Evolutionary conservation across 64 coral and sea anemone genomes (phyloP), one percentile per base, ranked within the genome.

Genomic region (Stichodactyla helianthus): DNA sequence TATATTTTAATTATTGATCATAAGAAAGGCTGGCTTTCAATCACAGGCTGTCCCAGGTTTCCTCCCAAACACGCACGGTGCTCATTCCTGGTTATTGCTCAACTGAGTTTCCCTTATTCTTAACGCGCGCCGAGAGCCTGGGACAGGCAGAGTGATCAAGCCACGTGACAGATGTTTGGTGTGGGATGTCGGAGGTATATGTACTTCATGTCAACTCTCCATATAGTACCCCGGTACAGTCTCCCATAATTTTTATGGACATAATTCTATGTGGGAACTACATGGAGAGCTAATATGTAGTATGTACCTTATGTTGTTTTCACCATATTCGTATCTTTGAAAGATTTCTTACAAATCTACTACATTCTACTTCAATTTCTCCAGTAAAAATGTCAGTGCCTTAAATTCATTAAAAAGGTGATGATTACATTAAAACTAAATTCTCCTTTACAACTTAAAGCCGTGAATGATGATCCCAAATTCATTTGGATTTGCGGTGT

Each of bases 391-490:
- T 81, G 78, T 81, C 35, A 44, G 35, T 44, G 35, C 50, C 78
- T 50, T 81, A 53, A 81, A 81, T 81, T 81, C 52, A 81, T 81
- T 81, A 81, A 81, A 81, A 81, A 81, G 50, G 50, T 81, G 78
- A 81, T 81, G 78, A 81, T 81, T 81, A 81, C 78, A 81, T 81
- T 81, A 81, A 81, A 81, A 74, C 68, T 74, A 74, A 74, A 81
- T 81, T 81, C 15, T 15, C 53, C 52, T 54, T 52, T 81, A 52
- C 15, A 81, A 81, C 50, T 81, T 81, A 81, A 81, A 81, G 78
- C 52, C 20, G 78, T 52, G 78, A 81, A 81, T 52, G 35, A 81
- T 81, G 25, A 31, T 27, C 68, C 35, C 25, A 4, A 58, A 74
- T 74, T 74, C 62, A 22, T 65, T 65, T 23, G 20, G 62, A 65